Evolutionary conservation across 2,888 invertebrate genomes (phyloP), one percentile per base, ranked within the genome.

Genomic region (Alloplasta piceator): DNA sequence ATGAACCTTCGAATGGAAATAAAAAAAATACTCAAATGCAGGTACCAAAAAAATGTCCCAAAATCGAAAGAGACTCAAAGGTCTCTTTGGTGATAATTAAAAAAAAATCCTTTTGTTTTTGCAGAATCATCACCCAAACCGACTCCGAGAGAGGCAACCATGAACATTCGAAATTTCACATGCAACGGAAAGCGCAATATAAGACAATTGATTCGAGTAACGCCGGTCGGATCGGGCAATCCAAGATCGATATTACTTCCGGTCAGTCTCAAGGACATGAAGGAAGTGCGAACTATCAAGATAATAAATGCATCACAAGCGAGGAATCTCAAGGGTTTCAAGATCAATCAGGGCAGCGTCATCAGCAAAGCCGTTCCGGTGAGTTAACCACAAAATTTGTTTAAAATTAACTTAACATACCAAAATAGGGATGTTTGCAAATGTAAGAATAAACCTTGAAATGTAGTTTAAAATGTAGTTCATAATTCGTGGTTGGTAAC

Each of bases 271-370:
- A 95, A 95, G 85, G 95, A 95, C 78, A 95, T 96, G 92, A 95
- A 96, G 91, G 95, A 95, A 89, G 93, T 96, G 74, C 95, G 95
- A 85, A 95, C 95, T 0, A 95, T 96, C 74, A 95, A 96, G 92
- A 95, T 96, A 73, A 94, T 96, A 68, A 96, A 96, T 86, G 94
- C 95, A 0, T 93, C 95, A 0, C 90, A 90, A 55, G 90, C 91
- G 4, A 86, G 87, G 75, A 90, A 90, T 75, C 83, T 91, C 4
- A 91, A 91, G 60, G 88, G 89, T 4, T 90, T 91, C 78, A 91
- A 90, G 64, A 88, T 91, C 70, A 88, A 90, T 72, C 90, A 90
- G 60, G 88, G 89, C 16, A 89, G 86, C 56, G 85, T 90, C 7
- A 86, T 90, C 67, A 88, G 88, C 73, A 91, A 91, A 83, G 87